Evolutionary conservation across 2,888 invertebrate genomes (phyloP), one percentile per base, ranked within the genome.

Genomic region (Parapristionchus giblindavisi): DNA sequence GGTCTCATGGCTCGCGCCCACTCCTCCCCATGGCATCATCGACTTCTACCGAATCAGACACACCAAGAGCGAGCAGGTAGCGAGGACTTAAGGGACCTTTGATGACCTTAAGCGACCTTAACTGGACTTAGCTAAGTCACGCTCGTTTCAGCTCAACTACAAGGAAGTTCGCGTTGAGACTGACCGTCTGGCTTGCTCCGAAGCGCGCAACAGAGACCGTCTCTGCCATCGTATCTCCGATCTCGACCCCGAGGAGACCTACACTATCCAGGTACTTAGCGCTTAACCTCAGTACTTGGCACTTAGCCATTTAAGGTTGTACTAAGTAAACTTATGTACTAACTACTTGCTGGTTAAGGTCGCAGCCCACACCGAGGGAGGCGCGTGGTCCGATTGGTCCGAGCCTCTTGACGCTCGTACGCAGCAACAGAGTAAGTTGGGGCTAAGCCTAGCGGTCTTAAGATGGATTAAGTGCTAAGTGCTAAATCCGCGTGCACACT

Each of bases 321-420:
- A 24, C n/a, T 14, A 5, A 29, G 32, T 36, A 21, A 17, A 85
- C 77, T 76, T 5, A 4, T 8, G 14, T 27, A 76, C 32, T 80
- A 85, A 56, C 32, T 56, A 21, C 21, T 24, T n/a, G n/a, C n/a
- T n/a, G n/a, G n/a, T n/a, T 36, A 79, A 83, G 61, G 84, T 84
- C 6, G 82, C 86, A 5, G 87, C 87, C 48, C 84, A 88, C 71
- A 87, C 87, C 21, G 84, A 85, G 75, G 81, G 83, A 58, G 88
- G 87, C 21, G 87, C 85, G 60, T 88, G 87, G 87, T 85, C 85
- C 40, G 86, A 86, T 3, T 88, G 86, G 86, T 85, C 85, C 21
- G 86, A 85, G 52, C 78, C 85, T 11, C 78, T 87, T 34, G 79
- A 80, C n/a, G 83, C 84, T 27, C 78, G 80, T 58, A 87, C 85